phyloP scores from a whole-genome alignment of 1,140 invertebrate genomes.

The Eriosoma lanigerum region DNA sequence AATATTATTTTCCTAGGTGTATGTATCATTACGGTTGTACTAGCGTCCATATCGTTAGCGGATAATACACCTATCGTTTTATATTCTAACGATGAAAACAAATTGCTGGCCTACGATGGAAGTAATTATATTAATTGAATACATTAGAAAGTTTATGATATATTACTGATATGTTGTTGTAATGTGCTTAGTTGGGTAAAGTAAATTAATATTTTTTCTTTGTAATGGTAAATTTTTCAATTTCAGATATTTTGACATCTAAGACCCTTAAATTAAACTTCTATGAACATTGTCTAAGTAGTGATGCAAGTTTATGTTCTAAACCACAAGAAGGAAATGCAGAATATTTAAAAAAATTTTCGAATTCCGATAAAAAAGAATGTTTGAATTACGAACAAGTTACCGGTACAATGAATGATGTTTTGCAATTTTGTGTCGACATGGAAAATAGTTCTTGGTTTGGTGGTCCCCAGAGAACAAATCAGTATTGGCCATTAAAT shows the following conservation, averaged over 20 bases:
- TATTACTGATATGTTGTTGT: too few relatives aligned
- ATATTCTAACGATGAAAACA: background rate
- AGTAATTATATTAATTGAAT: background rate
- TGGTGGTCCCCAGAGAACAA: constrained; percentile 44
- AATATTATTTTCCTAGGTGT: too few relatives aligned
- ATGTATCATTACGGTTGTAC: too few relatives aligned
- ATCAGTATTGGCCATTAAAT: constrained; percentile 53
- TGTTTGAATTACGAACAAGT: constrained; percentile 8
- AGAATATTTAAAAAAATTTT: background rate
- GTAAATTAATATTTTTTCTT: too few relatives aligned
- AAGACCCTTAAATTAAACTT: background rate
- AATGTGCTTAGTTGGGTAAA: too few relatives aligned
- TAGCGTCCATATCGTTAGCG: too few relatives aligned
- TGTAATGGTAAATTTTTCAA: too few relatives aligned
- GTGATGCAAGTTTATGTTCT: background rate
- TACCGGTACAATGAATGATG: background rate
- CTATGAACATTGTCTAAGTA: background rate
- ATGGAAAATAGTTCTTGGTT: constrained; percentile 31
- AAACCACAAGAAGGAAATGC: too few relatives aligned
- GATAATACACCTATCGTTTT: too few relatives aligned
- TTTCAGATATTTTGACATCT: background rate
- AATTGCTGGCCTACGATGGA: background rate
- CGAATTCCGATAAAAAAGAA: background rate
- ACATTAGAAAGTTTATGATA: too few relatives aligned
- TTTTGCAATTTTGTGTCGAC: constrained; percentile 10